Conservation (phyloP, 2,797 vertebrate genomes). For the Acanthurus leucopareius region DNA sequence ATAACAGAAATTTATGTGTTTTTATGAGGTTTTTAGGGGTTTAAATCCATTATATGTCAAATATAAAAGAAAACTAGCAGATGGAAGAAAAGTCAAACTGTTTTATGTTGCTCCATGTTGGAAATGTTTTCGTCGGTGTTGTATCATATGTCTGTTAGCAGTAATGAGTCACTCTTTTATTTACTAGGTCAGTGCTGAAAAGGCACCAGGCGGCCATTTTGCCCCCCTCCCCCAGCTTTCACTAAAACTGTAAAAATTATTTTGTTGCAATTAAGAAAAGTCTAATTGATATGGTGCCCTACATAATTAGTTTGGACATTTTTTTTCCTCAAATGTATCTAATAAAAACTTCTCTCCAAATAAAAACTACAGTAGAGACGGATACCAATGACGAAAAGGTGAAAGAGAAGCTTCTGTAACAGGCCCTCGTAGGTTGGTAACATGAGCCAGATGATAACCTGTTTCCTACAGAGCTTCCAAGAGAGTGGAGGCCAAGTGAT, state of each 20-base stretch:
- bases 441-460: conserved; percentile 43
- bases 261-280: conserved; percentile 7
- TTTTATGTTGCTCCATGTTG: not conserved
- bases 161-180: conserved; percentile 30
- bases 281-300: not conserved
- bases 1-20: not conserved
- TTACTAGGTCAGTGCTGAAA: conserved; percentile 28
- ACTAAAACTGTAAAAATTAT: conserved; percentile 11
- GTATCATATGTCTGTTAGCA: not conserved
- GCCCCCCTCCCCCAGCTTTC: not conserved
- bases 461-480: conserved; percentile 49
- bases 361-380: not conserved
- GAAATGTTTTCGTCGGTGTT: not conserved
- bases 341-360: not conserved
- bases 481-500: conserved; percentile 37
- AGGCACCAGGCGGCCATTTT: not conserved
- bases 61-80: not conserved
- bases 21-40: not conserved
- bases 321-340: not conserved
- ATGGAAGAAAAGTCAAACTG: not conserved
- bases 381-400: not conserved
- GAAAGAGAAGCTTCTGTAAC: conserved; percentile 32
- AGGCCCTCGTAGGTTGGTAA: conserved; percentile 41
- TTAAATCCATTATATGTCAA: not conserved
- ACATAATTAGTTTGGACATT: rapidly evolving